Base-by-base conservation (phyloP, 2,888 invertebrate genomes). In the Orchesella flavescens region DNA sequence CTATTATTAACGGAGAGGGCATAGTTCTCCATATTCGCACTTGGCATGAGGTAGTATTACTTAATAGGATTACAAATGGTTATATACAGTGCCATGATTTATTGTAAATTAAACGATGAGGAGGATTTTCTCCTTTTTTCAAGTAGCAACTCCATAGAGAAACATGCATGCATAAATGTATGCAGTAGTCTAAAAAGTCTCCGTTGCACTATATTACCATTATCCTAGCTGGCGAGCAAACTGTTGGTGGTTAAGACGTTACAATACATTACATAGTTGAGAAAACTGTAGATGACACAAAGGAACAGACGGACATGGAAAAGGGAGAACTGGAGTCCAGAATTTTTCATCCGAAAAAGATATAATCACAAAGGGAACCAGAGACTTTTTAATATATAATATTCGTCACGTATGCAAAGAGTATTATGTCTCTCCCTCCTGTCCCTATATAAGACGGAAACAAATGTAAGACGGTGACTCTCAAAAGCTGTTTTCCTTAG, bases 21-120 rank as follows among this genome's bases (percentile, higher is more conserved):
- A 49, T 49, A 49, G 49, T 49, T 49, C 15, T n/a, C 34, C 24
- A 7, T 63, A 13, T 63, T 34, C 63, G 7, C 46, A 61, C 74
- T 63, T 74, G 53, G 63, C 74, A 74, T 57, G 44, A 44, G 74
- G 63, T 74, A 74, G 63, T 74, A 74, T 65, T 74, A 63, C 69
- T 77, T 77, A 77, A 81, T 81, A 81, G 81, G 81, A 81, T 81
- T 81, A 81, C 68, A 75, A 69, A 74, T 81, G 63, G 61, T 81
- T 59, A 55, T 72, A 66, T 55, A 9, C 61, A 43, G 23, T 49
- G 19, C 34, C 81, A 68, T 81, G 82, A 82, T 82, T 82, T 82
- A 82, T 82, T 82, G 75, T 65, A 82, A 82, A 82, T 82, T 82
- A 82, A 82, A 82, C 69, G 75, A 61, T 59, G 59, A 74, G 71